These are phyloP conservation scores for Drosophila rubida DNA, from an alignment of 2,888 invertebrate genomes.

Conservation along the genomic window DNA sequence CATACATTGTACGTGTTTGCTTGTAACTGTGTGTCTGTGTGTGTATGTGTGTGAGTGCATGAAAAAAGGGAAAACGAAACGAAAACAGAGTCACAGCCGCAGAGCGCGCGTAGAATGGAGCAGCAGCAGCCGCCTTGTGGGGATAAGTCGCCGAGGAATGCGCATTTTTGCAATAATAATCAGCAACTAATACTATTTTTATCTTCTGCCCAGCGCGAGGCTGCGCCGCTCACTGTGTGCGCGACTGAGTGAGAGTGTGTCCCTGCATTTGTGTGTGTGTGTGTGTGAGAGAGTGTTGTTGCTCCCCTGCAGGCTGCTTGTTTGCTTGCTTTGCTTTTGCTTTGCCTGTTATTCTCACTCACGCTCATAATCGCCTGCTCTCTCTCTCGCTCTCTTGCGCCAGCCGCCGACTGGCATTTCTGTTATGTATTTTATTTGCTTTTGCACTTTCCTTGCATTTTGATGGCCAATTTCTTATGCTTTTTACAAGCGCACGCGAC, in stretches of 20 bases:
- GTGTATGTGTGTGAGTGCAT: no score
- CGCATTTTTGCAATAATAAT: constrained; percentile 83
- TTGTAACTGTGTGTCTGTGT: constrained; percentile 23
- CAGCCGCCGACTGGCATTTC: constrained; percentile 30
- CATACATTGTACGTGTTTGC: constrained; percentile 10
- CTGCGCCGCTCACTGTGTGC: constrained; percentile 13
- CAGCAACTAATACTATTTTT: constrained; percentile 82
- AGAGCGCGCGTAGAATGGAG: constrained; percentile 32
- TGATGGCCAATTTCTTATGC: constrained; percentile 66
- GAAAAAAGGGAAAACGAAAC: constrained; percentile 80
- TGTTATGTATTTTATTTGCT: constrained; percentile 59
- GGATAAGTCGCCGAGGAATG: constrained; percentile 76
- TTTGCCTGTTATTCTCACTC: constrained; percentile 5
- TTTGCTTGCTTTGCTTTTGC: neutral
- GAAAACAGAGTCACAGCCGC: constrained; percentile 64
- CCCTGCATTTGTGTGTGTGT: neutral
- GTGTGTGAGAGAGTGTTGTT: constrained; percentile 21
- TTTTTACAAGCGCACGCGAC: constrained; percentile 48
- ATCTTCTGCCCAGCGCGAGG: constrained; percentile 70
- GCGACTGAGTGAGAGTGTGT: constrained; percentile 40
- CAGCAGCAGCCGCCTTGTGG: constrained; percentile 64
- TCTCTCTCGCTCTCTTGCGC: constrained; percentile 6
- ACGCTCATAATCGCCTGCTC: constrained; percentile 19
- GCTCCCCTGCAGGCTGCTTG: constrained; percentile 28
- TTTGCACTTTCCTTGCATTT: constrained; percentile 62